phyloP scores from a whole-genome alignment of 2,888 invertebrate genomes.

The Perithous albicinctus region DNA sequence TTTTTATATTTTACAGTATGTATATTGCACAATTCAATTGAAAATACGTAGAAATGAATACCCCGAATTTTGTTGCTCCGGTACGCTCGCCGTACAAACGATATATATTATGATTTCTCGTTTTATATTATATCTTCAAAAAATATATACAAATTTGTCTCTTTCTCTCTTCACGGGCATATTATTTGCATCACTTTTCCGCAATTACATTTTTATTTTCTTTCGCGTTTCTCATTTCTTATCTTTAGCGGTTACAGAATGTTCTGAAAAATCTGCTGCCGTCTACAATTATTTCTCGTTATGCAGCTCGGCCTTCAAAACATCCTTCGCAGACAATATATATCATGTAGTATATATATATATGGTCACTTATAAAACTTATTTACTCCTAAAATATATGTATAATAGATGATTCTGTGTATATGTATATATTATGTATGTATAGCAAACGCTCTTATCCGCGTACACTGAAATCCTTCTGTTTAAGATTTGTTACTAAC shows the following conservation, averaged over 20 bases:
- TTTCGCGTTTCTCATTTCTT: background rate
- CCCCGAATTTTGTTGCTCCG: background rate
- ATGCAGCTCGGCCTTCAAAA: constrained; percentile 46
- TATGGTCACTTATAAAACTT: constrained; percentile 77
- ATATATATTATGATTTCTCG: constrained; percentile 61
- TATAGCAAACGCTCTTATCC: constrained; percentile 49
- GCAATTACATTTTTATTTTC: constrained; percentile 23
- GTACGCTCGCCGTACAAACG: constrained; percentile 46
- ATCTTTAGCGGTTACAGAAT: constrained; percentile 3
- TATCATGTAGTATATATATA: constrained; percentile 66
- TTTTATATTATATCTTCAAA: constrained; percentile 67
- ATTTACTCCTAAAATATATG: constrained; percentile 71
- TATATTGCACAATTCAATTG: constrained; percentile 9
- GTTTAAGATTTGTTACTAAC: constrained; percentile 31
- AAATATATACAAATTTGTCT: constrained; percentile 68
- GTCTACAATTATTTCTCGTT: constrained; percentile 25
- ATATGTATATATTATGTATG: constrained; percentile 56
- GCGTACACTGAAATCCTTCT: constrained; percentile 37
- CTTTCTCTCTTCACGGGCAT: constrained; percentile 51
- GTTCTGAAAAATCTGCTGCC: constrained; percentile 18
- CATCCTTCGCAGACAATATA: constrained; percentile 61
- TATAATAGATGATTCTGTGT: constrained; percentile 59
- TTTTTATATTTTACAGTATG: no score
- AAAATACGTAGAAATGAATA: background rate
- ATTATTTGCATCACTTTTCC: constrained; percentile 36